phyloP scores from a whole-genome alignment of 92 coral and sea anemone species.

The Epizoanthus ramosus region DNA sequence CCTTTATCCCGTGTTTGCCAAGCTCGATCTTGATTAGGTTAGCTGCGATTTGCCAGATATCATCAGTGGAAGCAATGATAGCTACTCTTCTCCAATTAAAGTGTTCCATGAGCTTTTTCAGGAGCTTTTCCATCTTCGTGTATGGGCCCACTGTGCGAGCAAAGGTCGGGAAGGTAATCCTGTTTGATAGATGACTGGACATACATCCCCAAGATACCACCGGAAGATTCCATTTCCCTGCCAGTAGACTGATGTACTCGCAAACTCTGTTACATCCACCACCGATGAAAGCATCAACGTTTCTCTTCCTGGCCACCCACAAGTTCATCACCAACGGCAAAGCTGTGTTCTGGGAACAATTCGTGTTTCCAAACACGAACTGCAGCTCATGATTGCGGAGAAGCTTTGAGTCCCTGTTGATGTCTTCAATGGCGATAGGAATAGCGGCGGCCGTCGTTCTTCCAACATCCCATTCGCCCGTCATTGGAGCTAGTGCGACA shows the following conservation, averaged over 20 bases:
- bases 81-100: conserved; percentile 87
- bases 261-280: conserved; percentile 88
- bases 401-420: conserved; percentile 70
- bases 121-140: conserved; percentile 83
- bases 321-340: conserved; percentile 81
- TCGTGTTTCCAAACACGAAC: conserved; percentile 83
- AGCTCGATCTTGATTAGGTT: conserved; percentile 81
- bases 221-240: conserved; percentile 87
- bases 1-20: conserved; percentile 58
- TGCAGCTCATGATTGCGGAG: conserved; percentile 75
- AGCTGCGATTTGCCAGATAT: conserved; percentile 90
- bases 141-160: conserved; percentile 87
- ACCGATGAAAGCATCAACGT: conserved; percentile 84
- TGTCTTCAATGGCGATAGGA: conserved; percentile 86
- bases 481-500: conserved; percentile 83
- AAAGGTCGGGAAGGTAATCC: conserved; percentile 84
- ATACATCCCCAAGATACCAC: conserved; percentile 91
- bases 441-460: conserved; percentile 90
- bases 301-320: conserved; percentile 77
- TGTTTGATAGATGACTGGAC: conserved; percentile 84
- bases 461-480: conserved; percentile 90
- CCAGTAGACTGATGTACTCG: conserved; percentile 82
- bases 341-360: conserved; percentile 79
- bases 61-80: conserved; percentile 88
- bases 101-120: conserved; percentile 74